These are phyloP conservation scores for Ochlodes sylvanus DNA, from an alignment of 2,888 invertebrate genomes.

Conservation along the genomic window DNA sequence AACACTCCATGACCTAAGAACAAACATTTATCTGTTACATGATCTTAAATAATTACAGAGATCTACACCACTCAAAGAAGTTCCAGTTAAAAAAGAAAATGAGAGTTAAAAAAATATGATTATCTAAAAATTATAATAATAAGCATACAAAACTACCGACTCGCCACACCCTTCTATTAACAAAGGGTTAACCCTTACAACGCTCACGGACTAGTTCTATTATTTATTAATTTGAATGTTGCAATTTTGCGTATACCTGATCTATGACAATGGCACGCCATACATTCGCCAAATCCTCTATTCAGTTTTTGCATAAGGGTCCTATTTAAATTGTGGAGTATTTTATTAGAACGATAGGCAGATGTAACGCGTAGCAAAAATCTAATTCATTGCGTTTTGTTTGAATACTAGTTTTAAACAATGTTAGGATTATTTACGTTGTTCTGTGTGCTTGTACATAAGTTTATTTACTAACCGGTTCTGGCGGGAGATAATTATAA, in stretches of 20 bases:
- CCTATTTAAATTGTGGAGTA: constrained; percentile 63
- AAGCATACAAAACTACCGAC: background rate
- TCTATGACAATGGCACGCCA: constrained; percentile 67
- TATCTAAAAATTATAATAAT: constrained; percentile 5
- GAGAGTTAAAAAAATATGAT: background rate
- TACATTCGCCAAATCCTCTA: constrained; percentile 59
- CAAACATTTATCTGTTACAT: too few relatives aligned
- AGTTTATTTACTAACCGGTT: too few relatives aligned
- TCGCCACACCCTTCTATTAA: constrained; percentile 34
- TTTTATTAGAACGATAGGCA: constrained; percentile 55
- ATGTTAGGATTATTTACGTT: constrained; percentile 7
- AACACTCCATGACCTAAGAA: too few relatives aligned
- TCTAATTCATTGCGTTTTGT: constrained; percentile 23
- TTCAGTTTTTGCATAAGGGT: constrained; percentile 82
- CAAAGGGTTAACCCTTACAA: constrained; percentile 70
- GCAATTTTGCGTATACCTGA: constrained; percentile 81
- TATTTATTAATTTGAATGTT: constrained; percentile 84
- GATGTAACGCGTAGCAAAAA: constrained; percentile 48
- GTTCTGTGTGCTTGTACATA: too few relatives aligned
- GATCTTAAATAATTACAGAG: too few relatives aligned
- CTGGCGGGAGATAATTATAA: too few relatives aligned
- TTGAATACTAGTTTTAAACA: constrained; percentile 20
- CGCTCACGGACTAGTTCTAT: constrained; percentile 70
- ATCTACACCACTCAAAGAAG: too few relatives aligned
- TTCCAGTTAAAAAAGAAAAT: too few relatives aligned